A percentile compares a stretch with the other conserved stretches of the same genome.
phyloP scores from a whole-genome alignment of 2,797 vertebrate species.

The Spinibarbus caldwelli region DNA sequence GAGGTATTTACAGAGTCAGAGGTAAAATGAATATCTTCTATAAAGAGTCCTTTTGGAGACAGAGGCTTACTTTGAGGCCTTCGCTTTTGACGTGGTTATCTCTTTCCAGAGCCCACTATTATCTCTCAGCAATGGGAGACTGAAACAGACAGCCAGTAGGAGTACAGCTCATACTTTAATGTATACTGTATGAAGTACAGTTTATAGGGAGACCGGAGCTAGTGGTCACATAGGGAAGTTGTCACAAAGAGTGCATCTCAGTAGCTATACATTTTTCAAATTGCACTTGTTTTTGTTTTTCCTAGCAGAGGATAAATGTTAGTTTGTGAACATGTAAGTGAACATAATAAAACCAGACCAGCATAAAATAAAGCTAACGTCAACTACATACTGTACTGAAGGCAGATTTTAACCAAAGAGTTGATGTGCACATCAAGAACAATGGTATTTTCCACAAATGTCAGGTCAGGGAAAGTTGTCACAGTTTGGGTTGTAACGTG shows the following conservation, averaged over 20 bases:
- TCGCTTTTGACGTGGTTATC: conserved; percentile 8
- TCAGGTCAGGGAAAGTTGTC: background rate
- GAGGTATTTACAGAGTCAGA: conserved; percentile 21
- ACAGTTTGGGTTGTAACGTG: background rate
- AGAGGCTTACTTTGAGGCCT: conserved; percentile 33
- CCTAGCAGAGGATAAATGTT: background rate
- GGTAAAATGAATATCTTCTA: conserved; percentile 4
- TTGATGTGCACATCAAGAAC: background rate
- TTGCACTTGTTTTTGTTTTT: too few relatives aligned
- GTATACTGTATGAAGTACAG: background rate
- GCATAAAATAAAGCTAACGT: background rate
- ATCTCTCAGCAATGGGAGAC: background rate
- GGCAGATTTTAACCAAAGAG: background rate
- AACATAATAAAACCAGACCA: background rate
- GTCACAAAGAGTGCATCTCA: too few relatives aligned
- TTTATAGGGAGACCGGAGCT: background rate
- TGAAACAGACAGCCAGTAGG: background rate
- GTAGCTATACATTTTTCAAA: background rate
- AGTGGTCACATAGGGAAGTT: background rate
- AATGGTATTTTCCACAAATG: background rate
- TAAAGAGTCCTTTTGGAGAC: background rate
- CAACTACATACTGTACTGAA: too few relatives aligned
- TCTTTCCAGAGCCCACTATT: conserved; percentile 4
- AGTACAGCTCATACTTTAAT: background rate
- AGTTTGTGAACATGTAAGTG: background rate